Evolutionary conservation across 2,888 invertebrate species (phyloP).

Genomic region (Dolomedes plantarius): DNA sequence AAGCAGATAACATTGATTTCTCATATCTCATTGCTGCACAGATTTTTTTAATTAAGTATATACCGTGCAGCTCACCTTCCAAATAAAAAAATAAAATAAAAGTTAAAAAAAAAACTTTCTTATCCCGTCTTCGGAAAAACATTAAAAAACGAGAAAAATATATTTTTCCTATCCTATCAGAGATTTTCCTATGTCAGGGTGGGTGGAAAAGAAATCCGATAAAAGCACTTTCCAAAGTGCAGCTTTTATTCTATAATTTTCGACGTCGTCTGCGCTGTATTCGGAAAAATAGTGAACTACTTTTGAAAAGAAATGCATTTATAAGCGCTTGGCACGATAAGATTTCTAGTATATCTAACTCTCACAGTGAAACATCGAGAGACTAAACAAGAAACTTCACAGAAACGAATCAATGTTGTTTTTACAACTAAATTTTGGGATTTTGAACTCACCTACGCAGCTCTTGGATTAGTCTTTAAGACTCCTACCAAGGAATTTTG

Average conservation of each 20-base stretch:
- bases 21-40: no score
- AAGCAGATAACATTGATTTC: no score
- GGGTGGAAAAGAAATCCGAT: constrained; percentile 28
- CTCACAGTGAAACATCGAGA: constrained; percentile 11
- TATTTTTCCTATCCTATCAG: constrained; percentile 6
- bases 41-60: no score
- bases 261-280: neutral
- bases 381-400: neutral
- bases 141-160: neutral
- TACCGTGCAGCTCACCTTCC: no score
- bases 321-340: neutral
- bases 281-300: constrained; percentile 1
- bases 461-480: no score
- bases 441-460: no score
- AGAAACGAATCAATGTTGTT: neutral
- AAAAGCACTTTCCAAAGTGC: constrained; percentile 35
- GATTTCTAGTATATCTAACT: constrained; percentile 10
- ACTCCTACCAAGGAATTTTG: no score
- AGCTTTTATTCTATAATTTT: constrained; percentile 31
- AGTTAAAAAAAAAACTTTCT: no score
- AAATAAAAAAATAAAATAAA: no score
- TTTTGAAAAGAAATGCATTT: constrained; percentile 21
- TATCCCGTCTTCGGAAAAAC: neutral
- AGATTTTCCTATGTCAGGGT: neutral
- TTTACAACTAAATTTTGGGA: no score